Evolutionary conservation across 2,888 invertebrate genomes (phyloP).

Genomic region (Phymatocera aterrima): DNA sequence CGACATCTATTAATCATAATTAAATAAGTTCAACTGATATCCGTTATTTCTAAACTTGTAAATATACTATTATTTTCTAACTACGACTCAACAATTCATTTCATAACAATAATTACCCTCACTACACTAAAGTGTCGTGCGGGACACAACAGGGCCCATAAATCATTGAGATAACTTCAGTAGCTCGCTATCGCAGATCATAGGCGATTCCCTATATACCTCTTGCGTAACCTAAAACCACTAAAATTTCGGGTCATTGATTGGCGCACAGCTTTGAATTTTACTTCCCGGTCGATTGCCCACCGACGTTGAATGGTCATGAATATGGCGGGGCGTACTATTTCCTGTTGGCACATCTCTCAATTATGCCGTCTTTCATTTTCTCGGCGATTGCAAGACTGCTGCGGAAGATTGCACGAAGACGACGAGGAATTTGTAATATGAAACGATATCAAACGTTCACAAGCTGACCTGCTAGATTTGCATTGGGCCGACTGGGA

Average conservation of each 20-base stretch:
- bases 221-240: neutral
- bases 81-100: too few species aligned
- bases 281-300: neutral
- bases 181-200: neutral
- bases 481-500: conserved; percentile 17
- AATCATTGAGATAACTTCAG: neutral
- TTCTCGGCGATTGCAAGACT: conserved; percentile 5
- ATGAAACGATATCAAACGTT: conserved; percentile 45
- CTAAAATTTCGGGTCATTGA: neutral
- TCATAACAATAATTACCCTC: too few species aligned
- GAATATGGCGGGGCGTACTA: neutral
- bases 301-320: neutral
- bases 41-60: too few species aligned
- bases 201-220: too few species aligned
- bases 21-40: too few species aligned
- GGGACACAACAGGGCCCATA: too few species aligned
- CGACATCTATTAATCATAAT: too few species aligned
- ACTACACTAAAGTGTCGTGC: too few species aligned
- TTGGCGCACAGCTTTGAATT: neutral
- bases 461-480: conserved; percentile 40
- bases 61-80: too few species aligned
- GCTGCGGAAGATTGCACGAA: conserved; percentile 7
- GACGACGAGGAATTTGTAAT: conserved; percentile 38
- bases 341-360: conserved; percentile 5
- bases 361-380: conserved; percentile 42